Evolutionary conservation across 2,888 invertebrate species (phyloP).

Genomic region (Piscicola geometra): DNA sequence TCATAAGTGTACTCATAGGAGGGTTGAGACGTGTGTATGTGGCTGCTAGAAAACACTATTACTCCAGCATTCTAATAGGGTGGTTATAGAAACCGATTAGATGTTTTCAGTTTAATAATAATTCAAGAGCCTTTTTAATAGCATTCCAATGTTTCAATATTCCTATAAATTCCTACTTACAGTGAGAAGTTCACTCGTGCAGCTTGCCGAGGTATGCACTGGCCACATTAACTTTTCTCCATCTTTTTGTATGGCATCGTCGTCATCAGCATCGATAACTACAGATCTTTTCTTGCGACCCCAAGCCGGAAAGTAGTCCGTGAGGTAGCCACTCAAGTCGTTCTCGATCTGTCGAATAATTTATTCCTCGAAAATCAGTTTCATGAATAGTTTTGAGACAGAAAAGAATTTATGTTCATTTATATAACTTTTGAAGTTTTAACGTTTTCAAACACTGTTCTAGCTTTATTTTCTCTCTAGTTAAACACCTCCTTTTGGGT

Average conservation of each 20-base stretch:
- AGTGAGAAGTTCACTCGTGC: background rate
- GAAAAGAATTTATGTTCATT: background rate
- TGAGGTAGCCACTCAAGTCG: background rate
- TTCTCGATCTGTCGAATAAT: background rate
- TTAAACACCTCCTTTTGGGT: background rate
- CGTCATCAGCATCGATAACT: background rate
- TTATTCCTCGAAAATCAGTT: background rate
- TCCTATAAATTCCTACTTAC: no score
- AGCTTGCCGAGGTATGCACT: slow-evolving; percentile 1
- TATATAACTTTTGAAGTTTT: background rate
- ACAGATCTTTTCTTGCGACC: background rate
- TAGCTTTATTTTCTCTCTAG: no score
- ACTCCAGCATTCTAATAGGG: background rate
- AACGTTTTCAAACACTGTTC: background rate
- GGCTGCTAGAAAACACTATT: background rate
- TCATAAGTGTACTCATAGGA: background rate
- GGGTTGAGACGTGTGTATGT: background rate
- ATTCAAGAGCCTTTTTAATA: background rate
- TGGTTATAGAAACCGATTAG: background rate
- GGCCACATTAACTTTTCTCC: background rate
- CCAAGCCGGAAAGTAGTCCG: background rate
- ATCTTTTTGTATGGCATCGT: background rate
- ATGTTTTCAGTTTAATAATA: background rate
- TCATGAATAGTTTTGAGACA: background rate
- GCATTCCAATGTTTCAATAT: no score